These are phyloP conservation scores for Eupithecia vulgata DNA, from an alignment of 2,888 invertebrate species.

Conservation along the genomic window DNA sequence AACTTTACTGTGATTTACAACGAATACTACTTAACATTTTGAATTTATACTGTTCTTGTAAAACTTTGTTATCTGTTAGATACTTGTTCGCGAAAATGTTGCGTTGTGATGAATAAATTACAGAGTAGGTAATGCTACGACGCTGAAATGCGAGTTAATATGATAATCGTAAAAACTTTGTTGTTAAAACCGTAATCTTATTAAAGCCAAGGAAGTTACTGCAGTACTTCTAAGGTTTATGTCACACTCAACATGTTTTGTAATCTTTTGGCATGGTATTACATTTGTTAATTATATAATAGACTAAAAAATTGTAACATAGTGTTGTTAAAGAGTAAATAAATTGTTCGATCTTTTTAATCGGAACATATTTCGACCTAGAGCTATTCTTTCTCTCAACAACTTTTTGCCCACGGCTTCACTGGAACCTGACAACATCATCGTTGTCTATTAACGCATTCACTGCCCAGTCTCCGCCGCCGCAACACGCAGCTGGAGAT, in stretches of 20 bases:
- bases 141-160: constrained; percentile 30
- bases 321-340: no score
- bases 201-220: constrained; percentile 9
- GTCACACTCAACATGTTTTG: not conserved
- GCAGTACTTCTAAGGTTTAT: constrained; percentile 3
- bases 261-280: not conserved
- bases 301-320: not conserved
- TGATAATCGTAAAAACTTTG: constrained; percentile 37
- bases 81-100: constrained; percentile 38
- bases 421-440: no score
- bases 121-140: constrained; percentile 25
- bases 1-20: constrained; percentile 53
- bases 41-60: constrained; percentile 49
- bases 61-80: constrained; percentile 45
- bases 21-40: constrained; percentile 55
- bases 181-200: constrained; percentile 31
- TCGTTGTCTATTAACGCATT: no score
- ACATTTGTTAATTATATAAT: not conserved
- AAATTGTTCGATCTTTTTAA: no score
- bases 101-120: constrained; percentile 42
- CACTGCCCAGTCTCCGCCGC: no score
- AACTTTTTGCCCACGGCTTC: no score
- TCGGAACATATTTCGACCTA: no score
- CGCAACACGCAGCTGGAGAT: no score
- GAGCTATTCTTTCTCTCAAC: no score